Evolutionary conservation across 2,888 invertebrate genomes (phyloP), one percentile per base, ranked within the genome.

Genomic region (Hypsopygia costalis): DNA sequence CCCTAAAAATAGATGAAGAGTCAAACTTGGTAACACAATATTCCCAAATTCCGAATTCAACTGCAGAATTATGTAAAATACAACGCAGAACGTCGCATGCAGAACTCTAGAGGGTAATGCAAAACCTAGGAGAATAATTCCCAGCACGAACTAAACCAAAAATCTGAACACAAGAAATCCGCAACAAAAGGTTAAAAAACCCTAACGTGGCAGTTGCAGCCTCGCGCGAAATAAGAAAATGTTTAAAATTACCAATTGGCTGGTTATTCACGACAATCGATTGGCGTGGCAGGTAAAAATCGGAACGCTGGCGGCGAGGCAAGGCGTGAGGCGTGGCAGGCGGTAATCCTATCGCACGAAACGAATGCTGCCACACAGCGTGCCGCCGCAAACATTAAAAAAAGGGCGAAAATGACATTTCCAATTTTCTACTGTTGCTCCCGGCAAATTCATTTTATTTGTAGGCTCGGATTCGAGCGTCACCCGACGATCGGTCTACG

Each of bases 371-470:
- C 48, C 44, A 50, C 65, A 62, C 58, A 62, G 55, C 67, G 61
- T 68, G 66, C 69, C 74, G 71, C 79, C 78, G 72, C 85, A 89
- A 86, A 86, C 85, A 85, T 83, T 81, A 85, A 89, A 88, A 88
- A 89, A 87, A 66, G 75, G 76, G 79, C 82, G 82, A 89, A 89
- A 90, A 90, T 89, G 89, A 89, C 89, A 85, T 89, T 89, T 89
- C 86, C 82, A 90, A 89, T 90, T 90, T 90, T 90, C 89, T 90
- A 82, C 85, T 74, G 79, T 82, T 75, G 83, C 87, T 77, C 66
- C 71, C 71, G 76, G 72, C 72, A 75, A 79, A 82, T 80, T 82
- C 83, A 81, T 86, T 88, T 86, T 85, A 81, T 83, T 82, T 80
- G 80, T 77, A 77, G 80, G 78, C 81, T 68, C 72, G 76, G 79